Evolutionary conservation across 2,113 vertebrate genomes (phyloP), one percentile per base, ranked within the genome.

Genomic region (Myodes glareolus): DNA sequence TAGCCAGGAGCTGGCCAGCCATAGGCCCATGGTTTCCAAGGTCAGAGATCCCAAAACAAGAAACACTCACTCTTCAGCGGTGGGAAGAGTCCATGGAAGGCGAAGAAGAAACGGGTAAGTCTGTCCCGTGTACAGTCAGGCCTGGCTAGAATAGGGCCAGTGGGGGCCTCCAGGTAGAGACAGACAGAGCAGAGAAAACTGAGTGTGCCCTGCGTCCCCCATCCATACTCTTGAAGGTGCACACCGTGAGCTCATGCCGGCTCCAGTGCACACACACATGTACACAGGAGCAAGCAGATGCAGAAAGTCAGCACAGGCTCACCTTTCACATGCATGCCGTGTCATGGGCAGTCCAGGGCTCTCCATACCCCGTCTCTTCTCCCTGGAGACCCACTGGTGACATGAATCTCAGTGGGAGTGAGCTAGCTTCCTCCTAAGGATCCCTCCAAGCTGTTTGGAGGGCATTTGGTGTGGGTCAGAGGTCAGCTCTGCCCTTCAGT

Each of bases 191-290:
- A 29, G 39, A 45, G 52, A 84, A 76, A 58, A 42, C 5, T 9
- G 21, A 2, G 23, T 42, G 16, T 42, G 50, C 31, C 16, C 50
- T 45, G 7, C 23, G 2, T 12, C 0, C 16, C 23, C 7, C 7
- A 23, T 9, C n/a, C 33, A 5, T 27, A 42, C 65, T 63, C 33
- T 9, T 0, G 1, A 52, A 45, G 6, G 39, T 47, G 10, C 23
- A 10, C 29, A 7, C 31, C 1, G 0, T 9, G 72, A 36, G 6
- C 21, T 45, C 7, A 5, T 0, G 16, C 50, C 88, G 25, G 9
- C 63, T 9, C n/a, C 3, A 0, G n/a, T 2, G 11, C 42, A 17
- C 11, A 19, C 0, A 13, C 3, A 2, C 1, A 2, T 2, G 27
- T 7, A 3, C 0, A 0, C n/a, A 11, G 61, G 17, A 55, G 27